These are phyloP conservation scores for Acipenser oxyrinchus DNA, from an alignment of 2,797 vertebrate species.

Conservation along the genomic window DNA sequence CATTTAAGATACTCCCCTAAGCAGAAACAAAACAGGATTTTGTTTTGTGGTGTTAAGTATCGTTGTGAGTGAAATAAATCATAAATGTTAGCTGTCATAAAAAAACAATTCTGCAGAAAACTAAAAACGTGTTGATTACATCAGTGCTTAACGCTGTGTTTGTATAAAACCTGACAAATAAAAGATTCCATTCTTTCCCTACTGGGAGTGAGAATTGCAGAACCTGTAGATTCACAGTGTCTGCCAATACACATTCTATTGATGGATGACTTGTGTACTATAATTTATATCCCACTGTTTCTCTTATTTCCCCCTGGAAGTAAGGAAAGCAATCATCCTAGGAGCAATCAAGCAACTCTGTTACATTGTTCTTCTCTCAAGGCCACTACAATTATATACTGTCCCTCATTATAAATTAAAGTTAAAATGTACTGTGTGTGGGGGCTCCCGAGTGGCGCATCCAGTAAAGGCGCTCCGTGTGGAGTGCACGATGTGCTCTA, in stretches of 20 bases:
- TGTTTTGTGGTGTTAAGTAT: not conserved
- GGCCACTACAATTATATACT: no score
- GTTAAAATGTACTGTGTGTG: no score
- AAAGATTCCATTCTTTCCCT: not conserved
- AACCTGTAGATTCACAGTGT: not conserved
- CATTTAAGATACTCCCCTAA: not conserved
- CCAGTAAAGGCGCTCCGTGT: no score
- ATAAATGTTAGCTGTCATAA: not conserved
- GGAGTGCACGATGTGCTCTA: no score
- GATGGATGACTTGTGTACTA: not conserved
- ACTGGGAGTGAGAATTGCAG: conserved; percentile 2
- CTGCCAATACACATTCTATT: conserved; percentile 7
- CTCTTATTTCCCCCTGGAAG: no score
- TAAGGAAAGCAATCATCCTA: no score
- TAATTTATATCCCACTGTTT: no score
- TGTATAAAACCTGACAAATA: no score
- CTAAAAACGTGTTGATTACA: conserved; percentile 2
- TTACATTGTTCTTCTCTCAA: no score
- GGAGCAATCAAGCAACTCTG: no score
- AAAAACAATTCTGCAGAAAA: not conserved
- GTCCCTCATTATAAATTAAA: no score
- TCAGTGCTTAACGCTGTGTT: not conserved
- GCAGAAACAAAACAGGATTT: not conserved
- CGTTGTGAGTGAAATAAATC: not conserved
- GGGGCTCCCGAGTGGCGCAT: no score